phyloP scores from a whole-genome alignment of 2,888 invertebrate species.

The Troides oblongomaculatus region DNA sequence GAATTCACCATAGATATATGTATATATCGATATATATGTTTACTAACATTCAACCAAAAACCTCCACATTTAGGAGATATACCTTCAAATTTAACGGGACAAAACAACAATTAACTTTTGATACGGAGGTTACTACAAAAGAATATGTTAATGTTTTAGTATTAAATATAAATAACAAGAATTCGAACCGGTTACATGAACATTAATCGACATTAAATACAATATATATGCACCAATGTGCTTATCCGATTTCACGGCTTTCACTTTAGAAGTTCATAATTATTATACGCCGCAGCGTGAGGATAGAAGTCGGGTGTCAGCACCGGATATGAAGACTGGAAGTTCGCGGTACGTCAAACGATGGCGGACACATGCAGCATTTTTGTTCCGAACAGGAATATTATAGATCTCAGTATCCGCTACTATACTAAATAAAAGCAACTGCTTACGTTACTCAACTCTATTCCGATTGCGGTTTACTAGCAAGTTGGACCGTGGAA shows the following conservation, averaged over 20 bases:
- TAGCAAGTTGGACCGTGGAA: no score
- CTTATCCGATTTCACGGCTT: conserved; percentile 1
- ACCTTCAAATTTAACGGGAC: neutral
- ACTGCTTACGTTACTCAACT: no score
- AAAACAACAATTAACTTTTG: neutral
- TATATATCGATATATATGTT: no score
- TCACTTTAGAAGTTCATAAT: conserved; percentile 1
- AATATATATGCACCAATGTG: neutral
- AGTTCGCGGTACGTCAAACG: conserved; percentile 2
- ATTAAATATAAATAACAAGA: no score
- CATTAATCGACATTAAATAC: neutral
- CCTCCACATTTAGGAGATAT: no score
- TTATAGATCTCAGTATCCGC: neutral
- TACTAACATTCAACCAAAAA: no score
- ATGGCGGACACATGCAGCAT: conserved; percentile 8
- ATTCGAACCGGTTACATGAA: neutral
- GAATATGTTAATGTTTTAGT: no score
- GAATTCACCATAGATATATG: no score
- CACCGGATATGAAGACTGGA: neutral
- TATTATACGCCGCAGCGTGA: neutral
- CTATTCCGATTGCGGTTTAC: no score
- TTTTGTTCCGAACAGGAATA: neutral
- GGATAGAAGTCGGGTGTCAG: neutral
- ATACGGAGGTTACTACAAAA: no score
- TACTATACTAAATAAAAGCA: no score